Evolutionary conservation across 2,113 vertebrate species (phyloP), one percentile per base, ranked within the genome.

Genomic region (Ardeotis arabs): DNA sequence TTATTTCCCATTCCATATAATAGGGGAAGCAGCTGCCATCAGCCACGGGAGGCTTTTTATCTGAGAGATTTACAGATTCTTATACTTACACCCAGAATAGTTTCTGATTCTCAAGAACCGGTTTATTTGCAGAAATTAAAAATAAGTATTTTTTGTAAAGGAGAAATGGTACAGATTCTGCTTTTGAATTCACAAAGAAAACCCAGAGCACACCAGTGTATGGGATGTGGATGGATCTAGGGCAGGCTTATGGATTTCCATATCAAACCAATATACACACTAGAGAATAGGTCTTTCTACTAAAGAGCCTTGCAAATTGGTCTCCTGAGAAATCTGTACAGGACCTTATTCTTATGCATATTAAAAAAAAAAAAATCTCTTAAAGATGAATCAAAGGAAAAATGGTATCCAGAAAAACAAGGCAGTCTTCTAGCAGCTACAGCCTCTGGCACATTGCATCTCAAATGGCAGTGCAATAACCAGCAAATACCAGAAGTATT

Each of bases 251-350:
- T 59, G 47, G 87, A 97, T 98, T 97, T 98, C 96, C 97, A 98
- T 96, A 97, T 97, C 97, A 98, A 97, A 97, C 96, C 94, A 94
- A 93, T 77, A 90, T 21, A 95, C 95, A 93, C 96, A 96, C 96
- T 66, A 84, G 96, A 96, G 97, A 96, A 95, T 79, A 93, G 69
- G 67, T 89, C 95, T 97, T 97, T 85, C 93, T 95, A 63, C 89
- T 97, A 92, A 95, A 97, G 90, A 96, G 76, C 62, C 87, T 96
- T 83, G 93, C 95, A 98, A 98, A 98, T 97, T 98, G 96, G 96
- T 97, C 97, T 97, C 96, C 84, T 41, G 97, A 97, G 97, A 87
- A 96, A 97, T 96, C 89, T 94, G 33, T 22, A 7, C 49, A 90
- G 92, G 87, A 92, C 73, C 92, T 97, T 95, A 95, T 95, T 98